Evolutionary conservation across 1,140 invertebrate genomes (phyloP).

Genomic region (Drosophila mauritiana): DNA sequence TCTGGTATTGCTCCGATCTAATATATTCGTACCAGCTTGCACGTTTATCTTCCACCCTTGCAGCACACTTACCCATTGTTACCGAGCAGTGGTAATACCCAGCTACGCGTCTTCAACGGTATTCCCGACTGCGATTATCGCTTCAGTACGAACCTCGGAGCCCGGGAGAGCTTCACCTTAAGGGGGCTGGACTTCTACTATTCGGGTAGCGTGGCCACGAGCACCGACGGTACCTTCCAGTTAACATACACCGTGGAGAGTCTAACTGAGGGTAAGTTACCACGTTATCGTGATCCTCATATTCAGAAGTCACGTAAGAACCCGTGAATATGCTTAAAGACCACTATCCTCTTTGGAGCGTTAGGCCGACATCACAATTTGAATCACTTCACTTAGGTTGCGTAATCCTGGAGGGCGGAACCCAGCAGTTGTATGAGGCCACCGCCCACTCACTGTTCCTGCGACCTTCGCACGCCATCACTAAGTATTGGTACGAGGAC

Average conservation of each 20-base stretch:
- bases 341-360: background rate
- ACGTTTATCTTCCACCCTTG: conserved; percentile 7
- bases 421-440: conserved; percentile 52
- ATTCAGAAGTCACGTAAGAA: background rate
- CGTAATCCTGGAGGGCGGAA: conserved; percentile 42
- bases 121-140: conserved; percentile 84
- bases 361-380: background rate
- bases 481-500: conserved; percentile 60
- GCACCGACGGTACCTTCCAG: conserved; percentile 39
- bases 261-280: conserved; percentile 50
- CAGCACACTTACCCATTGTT: conserved; percentile 87
- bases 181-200: conserved; percentile 70
- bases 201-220: conserved; percentile 63
- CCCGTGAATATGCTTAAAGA: too few relatives aligned
- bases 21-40: background rate
- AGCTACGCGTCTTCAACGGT: conserved; percentile 90
- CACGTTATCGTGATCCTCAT: background rate
- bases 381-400: background rate
- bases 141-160: conserved; percentile 53
- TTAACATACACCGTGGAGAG: conserved; percentile 54
- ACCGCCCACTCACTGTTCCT: conserved; percentile 85
- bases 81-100: conserved; percentile 86
- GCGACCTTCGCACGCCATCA: conserved; percentile 49
- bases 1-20: background rate
- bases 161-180: conserved; percentile 56